A percentile compares a stretch with the other conserved stretches of the same genome.
These are phyloP conservation scores for Notothenia coriiceps DNA, from an alignment of 2,113 vertebrate genomes.

Conservation along the genomic window DNA sequence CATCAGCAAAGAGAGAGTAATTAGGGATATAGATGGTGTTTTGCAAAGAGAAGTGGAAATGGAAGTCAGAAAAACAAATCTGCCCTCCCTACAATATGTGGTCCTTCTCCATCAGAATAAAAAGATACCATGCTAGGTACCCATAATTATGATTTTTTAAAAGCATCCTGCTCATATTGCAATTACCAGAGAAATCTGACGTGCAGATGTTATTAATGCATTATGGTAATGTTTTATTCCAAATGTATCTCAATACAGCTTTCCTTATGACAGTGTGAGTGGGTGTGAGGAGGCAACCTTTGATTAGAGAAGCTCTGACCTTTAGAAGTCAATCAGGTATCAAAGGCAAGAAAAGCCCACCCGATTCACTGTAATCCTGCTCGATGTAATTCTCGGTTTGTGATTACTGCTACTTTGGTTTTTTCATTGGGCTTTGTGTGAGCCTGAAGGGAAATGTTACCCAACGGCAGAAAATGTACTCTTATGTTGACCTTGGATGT, in stretches of 20 bases:
- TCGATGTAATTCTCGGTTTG: slow-evolving; percentile 30
- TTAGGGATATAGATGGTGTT: slow-evolving; percentile 31
- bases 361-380: slow-evolving; percentile 3
- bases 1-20: slow-evolving; percentile 6
- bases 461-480: neutral
- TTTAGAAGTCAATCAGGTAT: slow-evolving; percentile 55
- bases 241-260: neutral
- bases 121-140: slow-evolving; percentile 53
- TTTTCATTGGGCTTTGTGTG: slow-evolving; percentile 11
- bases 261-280: slow-evolving; percentile 34
- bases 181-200: neutral
- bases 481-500: neutral
- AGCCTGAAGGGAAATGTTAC: neutral
- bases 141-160: slow-evolving; percentile 71
- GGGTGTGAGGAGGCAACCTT: slow-evolving; percentile 20
- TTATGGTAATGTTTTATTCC: slow-evolving; percentile 34
- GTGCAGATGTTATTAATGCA: slow-evolving; percentile 25
- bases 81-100: neutral
- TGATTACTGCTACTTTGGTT: neutral
- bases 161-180: slow-evolving; percentile 58
- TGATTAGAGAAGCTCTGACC: slow-evolving; percentile 61
- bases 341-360: slow-evolving; percentile 8
- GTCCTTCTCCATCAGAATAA: slow-evolving; percentile 43
- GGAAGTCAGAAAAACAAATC: slow-evolving; percentile 29
- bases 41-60: slow-evolving; percentile 50